These are phyloP conservation scores for Himalopsyche tibetana DNA, from an alignment of 2,888 invertebrate species.

Conservation along the genomic window DNA sequence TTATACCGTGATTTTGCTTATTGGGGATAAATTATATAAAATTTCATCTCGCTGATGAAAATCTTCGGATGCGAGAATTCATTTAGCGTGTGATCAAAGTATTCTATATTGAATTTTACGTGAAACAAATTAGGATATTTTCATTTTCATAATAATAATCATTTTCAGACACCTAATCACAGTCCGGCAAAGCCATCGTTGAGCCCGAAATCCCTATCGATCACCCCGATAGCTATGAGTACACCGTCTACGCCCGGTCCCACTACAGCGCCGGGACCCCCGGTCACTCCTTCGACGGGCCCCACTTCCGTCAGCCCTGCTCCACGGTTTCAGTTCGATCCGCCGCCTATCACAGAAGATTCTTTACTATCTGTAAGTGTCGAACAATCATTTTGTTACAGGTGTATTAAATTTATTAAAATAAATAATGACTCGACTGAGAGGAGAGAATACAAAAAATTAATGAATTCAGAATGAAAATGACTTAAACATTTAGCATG, in stretches of 20 bases:
- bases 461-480: too few relatives aligned
- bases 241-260: conserved; percentile 3
- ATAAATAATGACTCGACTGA: too few relatives aligned
- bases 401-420: too few relatives aligned
- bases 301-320: conserved; percentile 53
- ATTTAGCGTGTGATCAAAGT: background rate
- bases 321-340: conserved; percentile 63
- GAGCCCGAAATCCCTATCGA: conserved; percentile 46
- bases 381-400: too few relatives aligned
- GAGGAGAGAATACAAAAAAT: too few relatives aligned
- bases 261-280: conserved; percentile 10
- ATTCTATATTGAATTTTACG: too few relatives aligned
- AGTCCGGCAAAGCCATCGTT: conserved; percentile 58
- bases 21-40: too few relatives aligned
- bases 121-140: too few relatives aligned
- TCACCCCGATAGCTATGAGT: conserved; percentile 32
- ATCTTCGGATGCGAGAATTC: too few relatives aligned
- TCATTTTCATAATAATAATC: background rate
- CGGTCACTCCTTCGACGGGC: conserved; percentile 37
- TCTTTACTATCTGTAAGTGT: background rate
- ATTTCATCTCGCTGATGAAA: too few relatives aligned
- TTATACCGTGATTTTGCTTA: too few relatives aligned
- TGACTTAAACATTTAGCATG: too few relatives aligned
- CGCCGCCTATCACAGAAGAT: conserved; percentile 53
- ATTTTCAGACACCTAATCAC: conserved; percentile 57